Evolutionary conservation across 2,113 vertebrate species (phyloP).

Genomic region (Zosterops japonicus): DNA sequence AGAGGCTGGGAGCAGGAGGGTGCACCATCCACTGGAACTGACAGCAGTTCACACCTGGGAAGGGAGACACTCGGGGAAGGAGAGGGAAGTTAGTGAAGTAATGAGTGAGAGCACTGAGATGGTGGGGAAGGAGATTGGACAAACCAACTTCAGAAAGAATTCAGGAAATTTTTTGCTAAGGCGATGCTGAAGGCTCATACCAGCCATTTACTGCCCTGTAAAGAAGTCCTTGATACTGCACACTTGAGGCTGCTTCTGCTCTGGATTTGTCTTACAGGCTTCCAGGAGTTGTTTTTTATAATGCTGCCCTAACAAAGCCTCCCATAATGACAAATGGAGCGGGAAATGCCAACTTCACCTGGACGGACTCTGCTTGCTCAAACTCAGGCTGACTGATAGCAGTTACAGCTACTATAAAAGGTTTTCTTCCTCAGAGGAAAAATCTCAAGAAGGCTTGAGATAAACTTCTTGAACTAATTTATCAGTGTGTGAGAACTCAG

Average conservation of each 20-base stretch:
- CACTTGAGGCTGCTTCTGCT: not conserved
- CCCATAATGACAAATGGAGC: not conserved
- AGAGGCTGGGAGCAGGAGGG: not conserved
- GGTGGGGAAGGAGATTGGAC: not conserved
- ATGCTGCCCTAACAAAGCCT: not conserved
- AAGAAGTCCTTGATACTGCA: not conserved
- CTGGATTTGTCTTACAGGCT: not conserved
- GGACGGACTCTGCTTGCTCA: not conserved
- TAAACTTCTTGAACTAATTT: not conserved
- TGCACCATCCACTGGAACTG: not conserved
- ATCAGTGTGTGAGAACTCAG: not conserved
- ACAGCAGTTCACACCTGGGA: not conserved
- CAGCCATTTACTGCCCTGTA: not conserved
- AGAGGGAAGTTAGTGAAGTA: not conserved
- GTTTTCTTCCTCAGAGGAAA: not conserved
- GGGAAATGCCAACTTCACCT: not conserved
- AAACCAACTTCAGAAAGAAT: not conserved
- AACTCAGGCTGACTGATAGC: not conserved
- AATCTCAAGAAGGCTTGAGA: not conserved
- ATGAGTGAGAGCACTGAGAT: not conserved
- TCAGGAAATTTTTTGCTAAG: not conserved
- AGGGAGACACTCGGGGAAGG: not conserved
- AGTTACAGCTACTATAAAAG: not conserved
- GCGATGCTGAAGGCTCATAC: not conserved
- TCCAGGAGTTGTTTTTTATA: not conserved